phyloP scores from a whole-genome alignment of 2,797 vertebrate species.

The Toxotes lorentzi region DNA sequence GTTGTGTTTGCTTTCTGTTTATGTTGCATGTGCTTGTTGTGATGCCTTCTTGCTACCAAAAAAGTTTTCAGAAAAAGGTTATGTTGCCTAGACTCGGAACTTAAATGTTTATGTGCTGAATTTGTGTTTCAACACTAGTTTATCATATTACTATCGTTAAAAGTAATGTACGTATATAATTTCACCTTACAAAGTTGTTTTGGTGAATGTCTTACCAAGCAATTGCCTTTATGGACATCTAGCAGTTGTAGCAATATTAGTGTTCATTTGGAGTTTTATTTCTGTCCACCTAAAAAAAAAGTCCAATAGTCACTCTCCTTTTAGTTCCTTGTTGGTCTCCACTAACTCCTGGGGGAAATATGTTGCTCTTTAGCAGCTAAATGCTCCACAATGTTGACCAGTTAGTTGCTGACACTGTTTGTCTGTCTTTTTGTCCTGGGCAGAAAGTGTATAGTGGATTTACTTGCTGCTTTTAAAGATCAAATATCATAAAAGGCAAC shows the following conservation, averaged over 20 bases:
- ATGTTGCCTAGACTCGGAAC: neutral
- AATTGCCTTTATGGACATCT: neutral
- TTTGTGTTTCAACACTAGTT: neutral
- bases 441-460: neutral
- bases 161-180: neutral
- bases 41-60: neutral
- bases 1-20: neutral
- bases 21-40: neutral
- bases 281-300: neutral
- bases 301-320: no score
- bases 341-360: neutral
- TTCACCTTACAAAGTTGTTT: neutral
- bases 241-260: neutral
- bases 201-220: neutral
- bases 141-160: neutral
- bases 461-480: constrained; percentile 7
- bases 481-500: constrained; percentile 15
- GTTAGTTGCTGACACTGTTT: neutral
- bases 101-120: neutral
- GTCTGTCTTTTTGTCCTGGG: neutral
- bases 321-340: neutral
- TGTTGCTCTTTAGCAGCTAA: neutral
- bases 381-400: neutral
- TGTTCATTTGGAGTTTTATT: neutral
- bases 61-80: neutral